Percentiles rank a stretch among this genome's conserved stretches.
Evolutionary conservation across 2,888 invertebrate species (phyloP).

Genomic region (Ophion obscuratus): DNA sequence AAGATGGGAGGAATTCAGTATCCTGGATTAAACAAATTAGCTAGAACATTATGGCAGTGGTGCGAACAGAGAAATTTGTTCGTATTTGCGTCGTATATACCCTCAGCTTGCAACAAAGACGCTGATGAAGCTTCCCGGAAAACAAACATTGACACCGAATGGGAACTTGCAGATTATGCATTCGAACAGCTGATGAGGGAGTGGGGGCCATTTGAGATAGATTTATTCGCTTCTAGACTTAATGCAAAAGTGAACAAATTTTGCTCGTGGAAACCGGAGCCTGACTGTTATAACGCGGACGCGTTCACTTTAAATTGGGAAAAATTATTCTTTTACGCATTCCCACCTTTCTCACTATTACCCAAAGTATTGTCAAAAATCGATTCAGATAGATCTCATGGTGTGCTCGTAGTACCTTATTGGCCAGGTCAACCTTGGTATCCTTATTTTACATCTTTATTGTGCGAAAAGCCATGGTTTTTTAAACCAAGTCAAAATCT

Average conservation of each 20-base stretch:
- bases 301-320: conserved; percentile 63
- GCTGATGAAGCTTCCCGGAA: conserved; percentile 70
- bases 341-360: conserved; percentile 66
- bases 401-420: conserved; percentile 40
- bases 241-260: conserved; percentile 65
- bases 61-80: conserved; percentile 62
- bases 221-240: conserved; percentile 58
- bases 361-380: conserved; percentile 60
- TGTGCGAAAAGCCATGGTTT: too few species aligned
- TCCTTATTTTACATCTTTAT: conserved; percentile 19
- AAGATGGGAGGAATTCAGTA: conserved; percentile 59
- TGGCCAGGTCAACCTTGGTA: conserved; percentile 55
- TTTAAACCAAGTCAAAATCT: not conserved
- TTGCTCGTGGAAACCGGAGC: conserved; percentile 51
- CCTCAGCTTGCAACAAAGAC: conserved; percentile 62
- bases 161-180: conserved; percentile 49
- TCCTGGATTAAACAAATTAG: conserved; percentile 45
- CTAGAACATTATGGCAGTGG: conserved; percentile 66
- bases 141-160: conserved; percentile 54
- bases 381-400: conserved; percentile 48
- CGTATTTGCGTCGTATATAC: conserved; percentile 67
- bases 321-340: conserved; percentile 60
- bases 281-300: conserved; percentile 47
- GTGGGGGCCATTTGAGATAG: conserved; percentile 52
- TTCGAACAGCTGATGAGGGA: conserved; percentile 29